Base-by-base conservation (phyloP, 2,888 invertebrate genomes). In the Melitaea athalia region DNA sequence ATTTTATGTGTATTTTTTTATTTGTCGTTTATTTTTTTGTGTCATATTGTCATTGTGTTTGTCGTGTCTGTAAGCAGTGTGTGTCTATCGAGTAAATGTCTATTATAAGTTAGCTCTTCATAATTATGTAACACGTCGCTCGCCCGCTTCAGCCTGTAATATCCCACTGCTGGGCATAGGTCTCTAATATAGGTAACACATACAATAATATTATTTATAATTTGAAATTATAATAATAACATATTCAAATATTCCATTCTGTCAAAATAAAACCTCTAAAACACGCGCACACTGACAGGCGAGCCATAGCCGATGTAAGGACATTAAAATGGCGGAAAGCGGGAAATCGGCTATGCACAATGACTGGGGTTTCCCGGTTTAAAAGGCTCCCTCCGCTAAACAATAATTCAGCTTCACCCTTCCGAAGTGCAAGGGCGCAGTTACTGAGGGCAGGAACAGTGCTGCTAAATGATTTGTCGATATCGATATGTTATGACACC, bases 391-490 rank as follows among this genome's bases (percentile, higher is more conserved):
- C 82, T 85, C 89, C 87, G 86, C 86, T 89, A 89, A 91, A 92
- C 92, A 91, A 92, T 92, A 92, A 92, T 92, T 92, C 91, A 92
- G 87, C 87, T 91, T 90, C 86, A 91, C 92, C 92, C 92, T 89
- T 88, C 88, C 89, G 87, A 91, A 92, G 92, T 92, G 92, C 92
- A 92, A 92, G 92, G 92, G 92, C 92, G 90, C 91, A 90, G 87
- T 91, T 86, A 88, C 83, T 72, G 86, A 84, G 89, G 90, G 88
- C 86, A 83, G 72, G 72, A 67, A 24, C 81, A 86, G 88, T 76
- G 82, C 77, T 81, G 85, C 73, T 17, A 53, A 0, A 24, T 12
- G n/a, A 47, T 49, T 17, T 52, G 43, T 53, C 53, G 17, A 52
- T 47, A 45, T 59, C 24, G 14, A 61, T 49, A 15, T 11, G 53